These are phyloP conservation scores for Lates japonicus DNA, from an alignment of 2,797 vertebrate species.

Conservation along the genomic window DNA sequence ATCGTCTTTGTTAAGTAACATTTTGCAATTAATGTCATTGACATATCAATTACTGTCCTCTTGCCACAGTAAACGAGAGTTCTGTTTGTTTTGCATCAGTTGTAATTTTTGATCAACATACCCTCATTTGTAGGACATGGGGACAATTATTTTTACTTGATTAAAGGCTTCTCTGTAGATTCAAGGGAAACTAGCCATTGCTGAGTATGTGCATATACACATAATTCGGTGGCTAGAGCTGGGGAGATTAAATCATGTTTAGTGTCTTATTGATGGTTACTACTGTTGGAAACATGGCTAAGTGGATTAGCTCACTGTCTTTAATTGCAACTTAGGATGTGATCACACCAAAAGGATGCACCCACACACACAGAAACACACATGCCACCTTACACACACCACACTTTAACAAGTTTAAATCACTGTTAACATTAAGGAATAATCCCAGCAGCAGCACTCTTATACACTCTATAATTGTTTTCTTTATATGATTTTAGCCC, in stretches of 20 bases:
- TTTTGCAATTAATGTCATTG: constrained; percentile 79
- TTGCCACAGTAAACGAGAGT: constrained; percentile 67
- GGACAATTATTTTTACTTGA: constrained; percentile 26
- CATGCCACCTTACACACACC: not conserved
- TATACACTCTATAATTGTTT: constrained; percentile 17
- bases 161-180: constrained; percentile 7
- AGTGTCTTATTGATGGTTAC: constrained; percentile 64
- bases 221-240: not conserved
- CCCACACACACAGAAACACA: constrained; percentile 11
- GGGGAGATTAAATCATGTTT: not conserved
- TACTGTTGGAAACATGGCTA: constrained; percentile 54
- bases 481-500: not conserved
- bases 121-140: constrained; percentile 48
- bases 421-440: constrained; percentile 21
- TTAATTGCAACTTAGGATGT: constrained; percentile 74
- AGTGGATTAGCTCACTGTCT: constrained; percentile 74
- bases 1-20: constrained; percentile 74
- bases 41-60: constrained; percentile 65
- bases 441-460: constrained; percentile 11
- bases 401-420: constrained; percentile 28
- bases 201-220: not conserved
- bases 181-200: not conserved
- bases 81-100: constrained; percentile 69
- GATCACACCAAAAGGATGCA: constrained; percentile 13
- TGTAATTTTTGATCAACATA: constrained; percentile 68